Evolutionary conservation across 2,888 invertebrate species (phyloP), one percentile per base, ranked within the genome.

Genomic region (Limnephilus lunatus): DNA sequence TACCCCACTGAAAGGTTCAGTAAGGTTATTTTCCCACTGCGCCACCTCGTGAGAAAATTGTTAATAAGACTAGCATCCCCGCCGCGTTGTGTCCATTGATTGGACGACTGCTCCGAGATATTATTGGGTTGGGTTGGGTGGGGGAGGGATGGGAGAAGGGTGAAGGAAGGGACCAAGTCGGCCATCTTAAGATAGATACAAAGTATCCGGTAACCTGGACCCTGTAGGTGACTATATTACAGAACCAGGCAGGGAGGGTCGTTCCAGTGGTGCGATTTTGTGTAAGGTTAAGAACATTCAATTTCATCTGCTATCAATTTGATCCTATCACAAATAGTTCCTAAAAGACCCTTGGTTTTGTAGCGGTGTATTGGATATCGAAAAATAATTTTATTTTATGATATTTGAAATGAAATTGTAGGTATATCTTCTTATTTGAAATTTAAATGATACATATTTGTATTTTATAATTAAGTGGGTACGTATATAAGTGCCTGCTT

Each of bases 41-140:
- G 2, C 86, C 86, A 86, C 15, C 86, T 35, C 25, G 44, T 48
- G 83, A 32, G 83, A 83, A 83, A 83, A 44, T 44, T 2, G 86
- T 86, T 86, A 44, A 39, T 86, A 86, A 39, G 25, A 7, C 44
- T 30, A 44, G 30, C 86, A 44, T 86, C 44, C 86, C 86, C 14
- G 86, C 48, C 30, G 39, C 44, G 39, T 48, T 5, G n/a, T 86
- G 39, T 86, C 30, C 44, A 39, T 86, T 86, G 86, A 86, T 86
- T 86, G 86, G 86, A 35, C n/a, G 83, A 35, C 85, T 44, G 85
- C 85, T 0, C 83, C 83, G 83, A 25, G 83, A 35, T 32, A 32
- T 32, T 31, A n/a, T 32, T 32, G 83, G 83, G 83, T 83, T 32
- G 83, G 35, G 31, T 35, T 5, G 44, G 85, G n/a, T 25, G 5